These are phyloP conservation scores for Heteromormyrus szaboi DNA, from an alignment of 2,797 vertebrate species.

Conservation along the genomic window DNA sequence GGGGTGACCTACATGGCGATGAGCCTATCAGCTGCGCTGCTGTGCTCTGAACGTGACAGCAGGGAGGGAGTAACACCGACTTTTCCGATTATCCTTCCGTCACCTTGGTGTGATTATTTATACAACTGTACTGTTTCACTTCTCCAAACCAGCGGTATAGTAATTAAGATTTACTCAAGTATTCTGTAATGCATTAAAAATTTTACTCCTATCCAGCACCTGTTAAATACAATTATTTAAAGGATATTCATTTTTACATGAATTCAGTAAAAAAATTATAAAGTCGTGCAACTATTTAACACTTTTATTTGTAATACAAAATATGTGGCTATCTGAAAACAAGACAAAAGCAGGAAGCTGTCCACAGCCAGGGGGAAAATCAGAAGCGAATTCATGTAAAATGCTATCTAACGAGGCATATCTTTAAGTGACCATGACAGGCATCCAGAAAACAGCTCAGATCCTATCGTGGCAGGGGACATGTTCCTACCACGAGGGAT, in stretches of 20 bases:
- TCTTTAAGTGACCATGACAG: neutral
- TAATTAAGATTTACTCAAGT: neutral
- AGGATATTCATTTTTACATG: neutral
- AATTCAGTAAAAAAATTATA: neutral
- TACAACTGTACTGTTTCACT: neutral
- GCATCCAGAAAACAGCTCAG: neutral
- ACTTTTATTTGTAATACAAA: neutral
- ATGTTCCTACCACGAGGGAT: neutral
- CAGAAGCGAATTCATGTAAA: neutral
- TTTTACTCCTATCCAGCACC: neutral
- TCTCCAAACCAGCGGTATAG: neutral
- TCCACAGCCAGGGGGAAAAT: neutral
- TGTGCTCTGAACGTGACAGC: conserved; percentile 37
- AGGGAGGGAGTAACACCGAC: conserved; percentile 37
- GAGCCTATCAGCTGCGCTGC: conserved; percentile 34
- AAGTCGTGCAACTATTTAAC: neutral
- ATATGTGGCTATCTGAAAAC: neutral
- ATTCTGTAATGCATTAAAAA: neutral
- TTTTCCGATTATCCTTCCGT: neutral
- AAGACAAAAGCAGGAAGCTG: neutral
- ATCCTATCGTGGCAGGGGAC: neutral
- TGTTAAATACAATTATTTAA: neutral
- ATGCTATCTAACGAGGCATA: neutral
- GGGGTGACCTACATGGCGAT: neutral
- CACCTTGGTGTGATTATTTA: neutral